phyloP scores from a whole-genome alignment of 2,113 vertebrate species.

The Periophthalmus modestus region DNA sequence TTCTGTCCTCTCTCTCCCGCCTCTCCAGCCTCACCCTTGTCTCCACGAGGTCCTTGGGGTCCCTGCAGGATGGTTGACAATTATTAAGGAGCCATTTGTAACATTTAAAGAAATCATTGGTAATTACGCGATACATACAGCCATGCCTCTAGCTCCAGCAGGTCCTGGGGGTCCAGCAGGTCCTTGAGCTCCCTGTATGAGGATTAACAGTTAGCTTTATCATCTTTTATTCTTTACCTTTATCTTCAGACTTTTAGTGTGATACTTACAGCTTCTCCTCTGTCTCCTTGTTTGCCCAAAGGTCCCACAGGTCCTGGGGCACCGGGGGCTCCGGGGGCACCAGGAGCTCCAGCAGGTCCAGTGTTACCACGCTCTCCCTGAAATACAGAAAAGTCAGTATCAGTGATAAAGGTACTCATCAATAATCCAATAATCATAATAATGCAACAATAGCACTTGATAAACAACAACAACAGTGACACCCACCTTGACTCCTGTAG shows the following conservation, averaged over 20 bases:
- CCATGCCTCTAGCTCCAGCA: constrained; percentile 90
- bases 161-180: constrained; percentile 89
- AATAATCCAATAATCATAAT: background rate
- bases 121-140: constrained; percentile 79
- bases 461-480: background rate
- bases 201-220: constrained; percentile 7
- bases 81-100: background rate
- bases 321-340: constrained; percentile 88
- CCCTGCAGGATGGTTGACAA: constrained; percentile 75
- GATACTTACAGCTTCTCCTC: constrained; percentile 91
- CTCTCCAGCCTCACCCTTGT: constrained; percentile 95
- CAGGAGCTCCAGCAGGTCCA: constrained; percentile 86
- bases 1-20: constrained; percentile 93
- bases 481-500: constrained; percentile 87
- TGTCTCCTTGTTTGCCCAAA: constrained; percentile 95
- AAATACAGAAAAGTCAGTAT: constrained; percentile 13
- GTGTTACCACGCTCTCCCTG: constrained; percentile 96
- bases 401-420: background rate
- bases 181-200: constrained; percentile 89
- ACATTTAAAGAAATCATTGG: background rate
- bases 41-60: constrained; percentile 94
- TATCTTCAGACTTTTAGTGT: background rate
- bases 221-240: background rate
- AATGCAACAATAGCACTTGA: background rate
- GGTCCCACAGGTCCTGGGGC: constrained; percentile 89